Base-by-base conservation (phyloP, 2,113 vertebrate genomes). In the Gulo gulo region DNA sequence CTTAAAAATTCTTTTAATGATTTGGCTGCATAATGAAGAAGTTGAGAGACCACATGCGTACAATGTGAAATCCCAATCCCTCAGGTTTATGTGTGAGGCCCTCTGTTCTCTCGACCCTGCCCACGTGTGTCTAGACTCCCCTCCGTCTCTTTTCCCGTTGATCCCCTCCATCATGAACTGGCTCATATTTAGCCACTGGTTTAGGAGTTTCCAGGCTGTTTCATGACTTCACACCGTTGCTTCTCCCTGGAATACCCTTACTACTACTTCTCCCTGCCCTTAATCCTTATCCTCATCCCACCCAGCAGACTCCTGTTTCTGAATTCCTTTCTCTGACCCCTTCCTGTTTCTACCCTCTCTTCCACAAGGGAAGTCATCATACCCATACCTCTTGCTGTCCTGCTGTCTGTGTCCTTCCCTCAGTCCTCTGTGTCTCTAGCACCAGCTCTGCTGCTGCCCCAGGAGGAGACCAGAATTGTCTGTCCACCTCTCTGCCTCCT, bases 391-490 rank as follows among this genome's bases (percentile, higher is more conserved):
- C 39, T 83, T 50, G 26, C 24, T 50, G 45, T 18, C 16, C 61
- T 7, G 0, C 16, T 11, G 14, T 2, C 67, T 4, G 12, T 21
- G 16, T 26, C 1, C 2, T 10, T n/a, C 26, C 21, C 9, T 42
- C 29, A 15, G n/a, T 12, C 13, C 18, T n/a, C 42, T 0, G n/a
- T 29, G 9, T 10, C 63, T 52, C 0, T 7, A 63, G 73, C 1
- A 0, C 7, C 65, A 1, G 1, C 63, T 12, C 34, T 73, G 36
- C 18, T 39, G 20, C 42, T 26, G 31, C 26, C 8, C 16, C 6
- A 39, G 21, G 0, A 1, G 79, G 39, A 57, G 29, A n/a, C 26
- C 34, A 31, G 15, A 20, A 36, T 12, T 6, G 34, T 21, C 55
- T 11, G 4, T 16, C 39, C 69, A 12, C 78, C 18, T 31, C 78